A percentile compares a stretch with the other conserved stretches of the same genome.
Conservation (phyloP, 2,888 invertebrate genomes). For the Parnassius orleans region DNA sequence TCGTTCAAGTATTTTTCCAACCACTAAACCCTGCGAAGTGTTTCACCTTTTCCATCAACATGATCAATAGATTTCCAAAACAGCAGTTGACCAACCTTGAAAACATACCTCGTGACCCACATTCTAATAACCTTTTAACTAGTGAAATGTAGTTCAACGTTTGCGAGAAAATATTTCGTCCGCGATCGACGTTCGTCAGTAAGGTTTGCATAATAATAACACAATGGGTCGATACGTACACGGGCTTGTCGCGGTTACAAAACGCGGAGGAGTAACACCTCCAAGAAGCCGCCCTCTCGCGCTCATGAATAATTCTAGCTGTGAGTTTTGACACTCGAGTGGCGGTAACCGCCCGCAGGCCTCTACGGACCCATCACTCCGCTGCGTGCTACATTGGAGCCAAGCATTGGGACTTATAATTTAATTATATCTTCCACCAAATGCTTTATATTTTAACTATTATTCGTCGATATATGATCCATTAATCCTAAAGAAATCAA, state of each 20-base stretch:
- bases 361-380: constrained; percentile 26
- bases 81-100: constrained; percentile 52
- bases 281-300: constrained; percentile 49
- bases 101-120: constrained; percentile 56
- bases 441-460: constrained; percentile 12
- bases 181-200: constrained; percentile 51
- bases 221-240: constrained; percentile 58
- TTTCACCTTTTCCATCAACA: no score
- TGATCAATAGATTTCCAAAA: constrained; percentile 31
- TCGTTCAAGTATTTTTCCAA: no score
- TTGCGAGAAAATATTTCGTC: constrained; percentile 49
- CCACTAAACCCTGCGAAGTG: no score
- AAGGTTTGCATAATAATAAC: constrained; percentile 74
- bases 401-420: constrained; percentile 18
- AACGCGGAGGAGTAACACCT: constrained; percentile 62
- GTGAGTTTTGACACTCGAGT: constrained; percentile 55
- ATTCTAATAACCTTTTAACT: constrained; percentile 74
- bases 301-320: constrained; percentile 68
- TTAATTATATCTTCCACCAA: constrained; percentile 22
- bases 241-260: constrained; percentile 56
- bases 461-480: no score
- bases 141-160: constrained; percentile 57
- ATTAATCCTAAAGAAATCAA: no score
- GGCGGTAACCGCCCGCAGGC: constrained; percentile 24
- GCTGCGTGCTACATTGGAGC: constrained; percentile 2